Base-by-base conservation (phyloP, 2,113 vertebrate species). In the Otocyon megalotis region DNA sequence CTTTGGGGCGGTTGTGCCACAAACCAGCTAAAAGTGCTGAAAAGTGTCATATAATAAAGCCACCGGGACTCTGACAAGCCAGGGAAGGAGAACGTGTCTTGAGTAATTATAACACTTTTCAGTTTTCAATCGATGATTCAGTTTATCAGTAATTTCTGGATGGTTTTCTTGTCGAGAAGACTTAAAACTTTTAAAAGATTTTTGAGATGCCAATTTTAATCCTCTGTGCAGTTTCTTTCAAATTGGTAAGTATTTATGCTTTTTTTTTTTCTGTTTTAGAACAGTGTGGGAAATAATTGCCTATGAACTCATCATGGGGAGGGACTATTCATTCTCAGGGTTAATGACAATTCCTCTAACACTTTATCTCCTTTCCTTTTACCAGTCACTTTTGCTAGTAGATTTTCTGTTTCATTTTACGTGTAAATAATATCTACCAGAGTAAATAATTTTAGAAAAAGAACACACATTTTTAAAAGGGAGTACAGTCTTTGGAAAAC, bases 11-110 rank as follows among this genome's bases (percentile, higher is more conserved):
- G 48, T 76, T 96, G 88, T 92, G 87, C 90, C 90, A 83, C 88
- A 97, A 89, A 67, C 81, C 95, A 90, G 88, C 97, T 91, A 54
- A 87, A 98, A 97, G 86, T 97, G 96, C 85, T 96, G 71, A 56
- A 93, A 94, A 92, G 74, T 96, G 90, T 88, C 90, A 30, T 77
- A 76, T 97, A 96, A 97, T 97, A 95, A 97, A 98, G 93, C 74
- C 88, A 82, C 90, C 32, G 13, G 85, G 91, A 80, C 67, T 83
- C 81, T 95, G 50, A 81, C 87, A 96, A 82, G 43, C 90, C 82
- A 77, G 92, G 50, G 58, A 94, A 94, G 72, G 90, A 72, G 90
- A 63, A 30, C 74, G 71, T 60, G 62, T 95, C 94, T 71, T 53
- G 80, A 95, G 48, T 90, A 93, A 97, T 97, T 94, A 91, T 63